Evolutionary conservation across 2,888 invertebrate genomes (phyloP).

Genomic region (Autographa pulchrina): DNA sequence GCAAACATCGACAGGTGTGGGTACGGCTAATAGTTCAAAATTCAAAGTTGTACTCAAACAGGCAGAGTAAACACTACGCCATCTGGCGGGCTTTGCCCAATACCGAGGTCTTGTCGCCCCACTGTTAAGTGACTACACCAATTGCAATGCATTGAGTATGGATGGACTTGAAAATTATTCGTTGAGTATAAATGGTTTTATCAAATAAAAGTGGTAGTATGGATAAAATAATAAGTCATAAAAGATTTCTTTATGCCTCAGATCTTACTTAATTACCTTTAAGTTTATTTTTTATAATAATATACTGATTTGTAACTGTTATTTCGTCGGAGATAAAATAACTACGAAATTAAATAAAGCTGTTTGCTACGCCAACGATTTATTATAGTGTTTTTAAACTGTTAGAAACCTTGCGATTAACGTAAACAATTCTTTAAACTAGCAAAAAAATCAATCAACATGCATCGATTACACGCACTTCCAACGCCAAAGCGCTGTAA

Average conservation of each 20-base stretch:
- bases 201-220: not conserved
- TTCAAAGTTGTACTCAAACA: slow-evolving; percentile 87
- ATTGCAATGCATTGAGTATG: slow-evolving; percentile 25
- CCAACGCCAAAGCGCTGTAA: slow-evolving; percentile 18
- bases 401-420: not conserved
- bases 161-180: no score
- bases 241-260: no score
- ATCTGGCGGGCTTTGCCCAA: slow-evolving; percentile 83
- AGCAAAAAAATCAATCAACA: not conserved
- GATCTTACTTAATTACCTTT: no score
- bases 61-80: slow-evolving; percentile 86
- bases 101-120: slow-evolving; percentile 67
- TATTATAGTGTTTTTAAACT: not conserved
- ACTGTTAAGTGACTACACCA: slow-evolving; percentile 62
- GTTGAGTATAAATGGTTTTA: no score
- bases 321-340: no score
- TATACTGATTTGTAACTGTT: no score
- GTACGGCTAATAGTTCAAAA: slow-evolving; percentile 84
- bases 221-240: no score
- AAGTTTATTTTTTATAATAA: no score
- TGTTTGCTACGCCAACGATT: no score
- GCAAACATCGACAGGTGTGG: slow-evolving; percentile 85
- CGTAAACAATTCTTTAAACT: no score
- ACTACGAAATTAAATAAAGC: no score
- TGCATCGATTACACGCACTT: not conserved